These are phyloP conservation scores for Leistus spinibarbis DNA, from an alignment of 2,888 invertebrate species.

Conservation along the genomic window DNA sequence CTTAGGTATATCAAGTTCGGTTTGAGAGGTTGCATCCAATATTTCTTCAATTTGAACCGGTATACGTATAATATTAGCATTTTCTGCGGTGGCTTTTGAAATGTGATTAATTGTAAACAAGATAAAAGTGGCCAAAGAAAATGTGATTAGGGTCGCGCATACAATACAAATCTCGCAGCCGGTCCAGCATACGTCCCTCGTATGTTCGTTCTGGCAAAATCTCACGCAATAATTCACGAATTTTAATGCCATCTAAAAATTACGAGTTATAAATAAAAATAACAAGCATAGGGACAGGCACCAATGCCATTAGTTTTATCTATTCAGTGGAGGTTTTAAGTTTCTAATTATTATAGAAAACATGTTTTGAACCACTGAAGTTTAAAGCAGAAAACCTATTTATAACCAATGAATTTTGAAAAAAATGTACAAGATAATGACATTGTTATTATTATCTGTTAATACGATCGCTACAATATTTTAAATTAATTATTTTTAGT, in stretches of 20 bases:
- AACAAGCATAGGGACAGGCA: neutral
- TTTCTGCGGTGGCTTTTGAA: slow-evolving; percentile 3
- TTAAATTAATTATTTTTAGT: no score
- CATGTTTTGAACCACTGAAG: no score
- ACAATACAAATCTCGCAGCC: slow-evolving; percentile 15
- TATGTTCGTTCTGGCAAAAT: slow-evolving; percentile 12
- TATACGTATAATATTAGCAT: neutral
- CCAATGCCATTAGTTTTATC: neutral
- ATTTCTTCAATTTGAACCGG: neutral
- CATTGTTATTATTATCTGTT: no score
- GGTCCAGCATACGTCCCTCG: slow-evolving; percentile 17
- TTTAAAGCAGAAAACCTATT: no score
- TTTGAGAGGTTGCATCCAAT: neutral
- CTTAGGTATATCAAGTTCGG: no score
- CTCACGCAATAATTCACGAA: neutral
- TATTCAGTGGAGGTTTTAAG: no score
- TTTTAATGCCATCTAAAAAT: no score
- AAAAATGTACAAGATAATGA: no score
- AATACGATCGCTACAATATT: no score
- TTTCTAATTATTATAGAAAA: no score
- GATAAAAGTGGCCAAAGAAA: slow-evolving; percentile 22
- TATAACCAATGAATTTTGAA: no score
- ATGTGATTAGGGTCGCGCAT: slow-evolving; percentile 1
- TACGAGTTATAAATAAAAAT: neutral
- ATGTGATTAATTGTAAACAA: slow-evolving; percentile 6